Percentiles rank a stretch among this genome's conserved stretches.
Conservation (phyloP, 2,888 invertebrate genomes). For the Tinea trinotella region DNA sequence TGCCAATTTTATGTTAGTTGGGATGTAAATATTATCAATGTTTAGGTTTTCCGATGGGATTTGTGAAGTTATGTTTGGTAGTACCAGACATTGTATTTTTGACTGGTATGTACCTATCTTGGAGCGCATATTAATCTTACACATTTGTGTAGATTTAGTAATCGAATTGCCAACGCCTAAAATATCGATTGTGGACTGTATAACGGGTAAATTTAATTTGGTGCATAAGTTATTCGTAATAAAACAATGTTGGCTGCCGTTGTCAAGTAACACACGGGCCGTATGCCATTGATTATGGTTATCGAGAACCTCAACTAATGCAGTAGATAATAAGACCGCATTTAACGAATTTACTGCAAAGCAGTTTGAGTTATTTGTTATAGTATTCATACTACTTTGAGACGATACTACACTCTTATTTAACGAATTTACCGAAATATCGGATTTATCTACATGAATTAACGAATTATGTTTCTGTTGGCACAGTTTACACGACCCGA, state of each 20-base stretch:
- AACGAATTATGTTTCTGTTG: too few species aligned
- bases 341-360: too few species aligned
- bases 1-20: slow-evolving; percentile 21
- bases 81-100: slow-evolving; percentile 17
- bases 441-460: too few species aligned
- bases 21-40: not conserved
- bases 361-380: too few species aligned
- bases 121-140: slow-evolving; percentile 14
- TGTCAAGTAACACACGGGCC: slow-evolving; percentile 16
- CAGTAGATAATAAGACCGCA: too few species aligned
- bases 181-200: slow-evolving; percentile 24
- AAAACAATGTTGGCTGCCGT: slow-evolving; percentile 20
- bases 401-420: too few species aligned
- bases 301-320: too few species aligned
- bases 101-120: not conserved
- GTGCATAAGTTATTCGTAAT: slow-evolving; percentile 21
- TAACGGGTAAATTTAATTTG: slow-evolving; percentile 20
- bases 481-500: too few species aligned
- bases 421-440: too few species aligned
- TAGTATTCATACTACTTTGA: too few species aligned
- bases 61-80: slow-evolving; percentile 20
- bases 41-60: not conserved
- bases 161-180: slow-evolving; percentile 20
- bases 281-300: too few species aligned
- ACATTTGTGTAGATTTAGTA: not conserved